phyloP scores from a whole-genome alignment of 2,797 vertebrate species.

The Anabacerthia variegaticeps region DNA sequence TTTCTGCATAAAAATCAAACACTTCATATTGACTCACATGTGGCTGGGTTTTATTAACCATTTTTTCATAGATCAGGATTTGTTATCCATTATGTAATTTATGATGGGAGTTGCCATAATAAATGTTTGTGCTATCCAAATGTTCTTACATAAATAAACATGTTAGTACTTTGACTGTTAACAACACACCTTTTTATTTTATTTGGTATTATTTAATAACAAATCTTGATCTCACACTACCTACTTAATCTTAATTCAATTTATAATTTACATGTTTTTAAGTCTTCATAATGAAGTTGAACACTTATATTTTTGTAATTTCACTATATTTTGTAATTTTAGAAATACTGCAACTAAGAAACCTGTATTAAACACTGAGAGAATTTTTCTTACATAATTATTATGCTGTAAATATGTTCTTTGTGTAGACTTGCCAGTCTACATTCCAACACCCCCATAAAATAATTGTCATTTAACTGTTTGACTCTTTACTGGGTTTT shows the following conservation, averaged over 20 bases:
- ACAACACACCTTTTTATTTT: not conserved
- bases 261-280: not conserved
- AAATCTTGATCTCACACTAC: not conserved
- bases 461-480: slow-evolving; percentile 36
- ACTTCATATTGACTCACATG: not conserved
- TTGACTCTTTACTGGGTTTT: slow-evolving; percentile 28
- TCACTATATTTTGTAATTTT: not conserved
- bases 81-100: not conserved
- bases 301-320: not conserved
- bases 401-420: not conserved
- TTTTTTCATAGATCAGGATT: not conserved
- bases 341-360: not conserved
- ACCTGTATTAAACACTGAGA: not conserved
- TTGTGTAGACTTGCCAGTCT: not conserved
- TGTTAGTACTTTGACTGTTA: not conserved
- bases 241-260: not conserved
- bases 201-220: not conserved
- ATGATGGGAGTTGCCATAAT: not conserved
- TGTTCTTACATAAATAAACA: not conserved
- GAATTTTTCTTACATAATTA: slow-evolving; percentile 11
- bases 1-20: not conserved
- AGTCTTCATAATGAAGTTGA: not conserved
- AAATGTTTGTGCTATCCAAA: not conserved
- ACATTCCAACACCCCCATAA: not conserved
- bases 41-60: not conserved